Conservation (phyloP, 1,140 invertebrate species). For the Homarus americanus region DNA sequence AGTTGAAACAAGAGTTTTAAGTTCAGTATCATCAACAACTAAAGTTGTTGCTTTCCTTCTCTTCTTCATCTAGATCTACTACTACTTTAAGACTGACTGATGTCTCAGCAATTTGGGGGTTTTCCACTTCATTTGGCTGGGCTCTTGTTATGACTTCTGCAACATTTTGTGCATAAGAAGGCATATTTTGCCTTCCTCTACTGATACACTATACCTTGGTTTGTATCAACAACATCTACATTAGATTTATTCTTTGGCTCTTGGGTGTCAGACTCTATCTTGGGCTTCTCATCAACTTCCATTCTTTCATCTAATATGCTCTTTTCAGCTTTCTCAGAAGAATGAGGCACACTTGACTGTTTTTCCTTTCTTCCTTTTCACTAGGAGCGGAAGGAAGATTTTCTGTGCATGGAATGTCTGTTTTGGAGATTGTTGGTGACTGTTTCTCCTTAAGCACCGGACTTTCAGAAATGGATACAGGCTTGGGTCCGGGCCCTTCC, state of each 20-base stretch:
- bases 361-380: slow-evolving; percentile 19
- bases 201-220: neutral
- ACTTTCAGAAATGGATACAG: slow-evolving; percentile 46
- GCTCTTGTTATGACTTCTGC: neutral
- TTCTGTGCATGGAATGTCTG: slow-evolving; percentile 52
- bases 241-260: slow-evolving; percentile 45
- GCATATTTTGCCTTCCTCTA: slow-evolving; percentile 8
- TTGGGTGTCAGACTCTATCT: slow-evolving; percentile 1
- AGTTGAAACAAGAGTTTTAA: neutral
- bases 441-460: slow-evolving; percentile 35
- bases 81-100: neutral
- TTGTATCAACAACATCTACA: slow-evolving; percentile 45
- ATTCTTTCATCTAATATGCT: slow-evolving; percentile 33
- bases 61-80: neutral
- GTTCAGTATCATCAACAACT: slow-evolving; percentile 4
- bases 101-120: neutral
- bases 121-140: neutral
- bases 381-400: slow-evolving; percentile 32
- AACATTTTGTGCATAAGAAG: neutral
- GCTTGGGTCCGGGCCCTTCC: slow-evolving; percentile 45
- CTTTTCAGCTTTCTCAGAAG: neutral
- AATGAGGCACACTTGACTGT: slow-evolving; percentile 18
- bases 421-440: neutral
- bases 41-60: neutral
- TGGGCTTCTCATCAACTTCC: slow-evolving; percentile 39